These are phyloP conservation scores for Didymodactylos carnosus DNA, from an alignment of 2,888 invertebrate species.

Conservation along the genomic window DNA sequence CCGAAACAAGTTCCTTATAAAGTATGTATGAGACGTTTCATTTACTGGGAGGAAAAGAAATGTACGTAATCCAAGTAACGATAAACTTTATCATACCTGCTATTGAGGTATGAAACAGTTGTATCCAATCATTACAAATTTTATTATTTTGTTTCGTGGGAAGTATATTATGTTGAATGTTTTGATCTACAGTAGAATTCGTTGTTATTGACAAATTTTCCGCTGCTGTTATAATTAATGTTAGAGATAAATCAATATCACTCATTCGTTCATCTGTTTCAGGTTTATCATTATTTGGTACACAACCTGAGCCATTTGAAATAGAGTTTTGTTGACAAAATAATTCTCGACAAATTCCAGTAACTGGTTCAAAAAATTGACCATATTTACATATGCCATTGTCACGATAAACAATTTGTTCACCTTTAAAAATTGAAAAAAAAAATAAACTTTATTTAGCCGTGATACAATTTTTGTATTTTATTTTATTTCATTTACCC, in stretches of 20 bases:
- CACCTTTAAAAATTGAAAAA: not conserved
- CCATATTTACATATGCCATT: slow-evolving; percentile 7
- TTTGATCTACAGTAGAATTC: no score
- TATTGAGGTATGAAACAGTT: not conserved
- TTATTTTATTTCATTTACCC: not conserved
- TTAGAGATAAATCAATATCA: not conserved
- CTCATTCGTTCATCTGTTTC: not conserved
- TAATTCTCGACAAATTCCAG: slow-evolving; percentile 7
- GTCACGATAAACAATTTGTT: not conserved
- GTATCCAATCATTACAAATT: not conserved
- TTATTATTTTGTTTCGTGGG: not conserved
- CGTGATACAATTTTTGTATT: not conserved
- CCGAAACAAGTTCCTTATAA: no score
- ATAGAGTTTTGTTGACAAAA: slow-evolving; percentile 8
- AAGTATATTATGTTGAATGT: not conserved
- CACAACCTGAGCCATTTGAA: not conserved
- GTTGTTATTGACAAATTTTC: not conserved
- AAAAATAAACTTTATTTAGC: not conserved
- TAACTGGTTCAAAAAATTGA: slow-evolving; percentile 11
- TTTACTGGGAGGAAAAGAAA: no score
- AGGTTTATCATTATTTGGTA: not conserved
- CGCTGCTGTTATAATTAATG: not conserved
- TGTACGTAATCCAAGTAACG: not conserved
- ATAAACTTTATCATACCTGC: not conserved
- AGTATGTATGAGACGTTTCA: no score